phyloP scores from a whole-genome alignment of 2,797 vertebrate species.

The Molossus molossus region DNA sequence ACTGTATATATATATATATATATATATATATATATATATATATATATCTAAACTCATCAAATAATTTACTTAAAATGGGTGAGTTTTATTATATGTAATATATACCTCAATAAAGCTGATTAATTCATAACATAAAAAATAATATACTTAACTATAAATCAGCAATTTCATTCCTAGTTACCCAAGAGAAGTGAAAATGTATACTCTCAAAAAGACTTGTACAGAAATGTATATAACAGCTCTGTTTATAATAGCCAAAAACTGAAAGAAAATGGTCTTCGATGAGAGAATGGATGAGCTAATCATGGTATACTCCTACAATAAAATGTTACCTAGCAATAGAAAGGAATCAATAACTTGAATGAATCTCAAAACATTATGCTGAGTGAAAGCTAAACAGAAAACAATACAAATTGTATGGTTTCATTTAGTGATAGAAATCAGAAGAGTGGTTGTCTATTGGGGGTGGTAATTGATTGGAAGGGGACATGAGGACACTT shows the following conservation, averaged over 20 bases:
- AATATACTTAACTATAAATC: neutral
- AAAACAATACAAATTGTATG: neutral
- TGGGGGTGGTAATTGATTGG: neutral
- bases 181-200: neutral
- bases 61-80: neutral
- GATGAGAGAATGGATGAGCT: neutral
- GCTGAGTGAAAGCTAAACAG: no score
- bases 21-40: neutral
- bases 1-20: neutral
- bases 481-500: neutral
- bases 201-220: neutral
- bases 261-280: neutral
- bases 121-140: conserved; percentile 9
- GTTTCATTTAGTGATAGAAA: neutral
- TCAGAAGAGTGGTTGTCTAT: neutral
- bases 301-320: neutral
- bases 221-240: neutral
- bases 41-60: conserved; percentile 7
- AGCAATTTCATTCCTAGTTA: neutral
- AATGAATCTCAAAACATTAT: no score
- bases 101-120: neutral
- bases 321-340: neutral
- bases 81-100: neutral
- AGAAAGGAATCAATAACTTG: no score
- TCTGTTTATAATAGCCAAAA: neutral